Conservation (phyloP, 2,888 invertebrate species). For the Noctua janthe region DNA sequence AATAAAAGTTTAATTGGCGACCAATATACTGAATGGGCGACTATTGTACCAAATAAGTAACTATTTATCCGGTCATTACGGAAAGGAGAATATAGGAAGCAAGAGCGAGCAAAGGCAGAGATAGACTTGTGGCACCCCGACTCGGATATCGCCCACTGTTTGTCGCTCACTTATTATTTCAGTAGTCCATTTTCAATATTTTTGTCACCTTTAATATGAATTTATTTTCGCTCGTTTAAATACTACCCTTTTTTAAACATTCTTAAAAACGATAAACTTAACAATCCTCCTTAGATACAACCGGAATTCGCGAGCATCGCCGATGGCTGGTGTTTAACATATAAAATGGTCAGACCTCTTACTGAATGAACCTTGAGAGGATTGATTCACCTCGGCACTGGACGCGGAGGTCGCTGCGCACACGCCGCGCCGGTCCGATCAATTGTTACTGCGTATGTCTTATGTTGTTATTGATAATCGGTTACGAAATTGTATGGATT, state of each 20-base stretch:
- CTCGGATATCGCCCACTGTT: too few species aligned
- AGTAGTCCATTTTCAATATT: too few species aligned
- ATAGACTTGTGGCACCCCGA: too few species aligned
- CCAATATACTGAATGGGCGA: too few species aligned
- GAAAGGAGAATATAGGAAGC: too few species aligned
- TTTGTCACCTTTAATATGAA: too few species aligned
- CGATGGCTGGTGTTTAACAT: constrained; percentile 49
- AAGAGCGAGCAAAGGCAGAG: too few species aligned
- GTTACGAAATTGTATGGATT: constrained; percentile 20
- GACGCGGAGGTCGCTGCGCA: constrained; percentile 77
- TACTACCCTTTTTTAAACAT: not conserved
- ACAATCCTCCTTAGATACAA: constrained; percentile 33
- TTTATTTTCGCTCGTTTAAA: too few species aligned
- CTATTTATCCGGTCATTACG: too few species aligned
- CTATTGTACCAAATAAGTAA: too few species aligned
- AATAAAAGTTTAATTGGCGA: too few species aligned
- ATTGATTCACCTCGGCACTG: constrained; percentile 85
- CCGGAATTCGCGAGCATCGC: constrained; percentile 50
- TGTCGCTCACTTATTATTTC: too few species aligned
- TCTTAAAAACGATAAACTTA: not conserved
- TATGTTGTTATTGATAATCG: constrained; percentile 39
- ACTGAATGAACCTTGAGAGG: constrained; percentile 82
- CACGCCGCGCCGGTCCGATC: constrained; percentile 50
- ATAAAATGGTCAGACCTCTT: constrained; percentile 81
- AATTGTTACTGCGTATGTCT: constrained; percentile 44